These are phyloP conservation scores for Drosophila niveifrons DNA, from an alignment of 2,888 invertebrate species.

Conservation along the genomic window DNA sequence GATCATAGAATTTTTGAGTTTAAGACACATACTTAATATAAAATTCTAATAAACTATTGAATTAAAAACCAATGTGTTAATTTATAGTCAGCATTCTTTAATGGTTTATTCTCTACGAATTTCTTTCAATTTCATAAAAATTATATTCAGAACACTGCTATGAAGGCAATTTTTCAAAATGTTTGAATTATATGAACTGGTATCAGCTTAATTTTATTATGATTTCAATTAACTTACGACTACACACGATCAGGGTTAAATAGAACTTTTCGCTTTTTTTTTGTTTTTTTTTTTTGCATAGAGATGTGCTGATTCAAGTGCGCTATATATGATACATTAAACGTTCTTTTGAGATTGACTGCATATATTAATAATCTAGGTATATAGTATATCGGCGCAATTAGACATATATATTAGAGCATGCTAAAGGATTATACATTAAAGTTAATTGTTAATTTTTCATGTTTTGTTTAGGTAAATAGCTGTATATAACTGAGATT, in stretches of 20 bases:
- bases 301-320: slow-evolving; percentile 30
- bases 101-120: slow-evolving; percentile 28
- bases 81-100: slow-evolving; percentile 24
- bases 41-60: neutral
- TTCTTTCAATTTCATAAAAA: slow-evolving; percentile 23
- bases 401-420: slow-evolving; percentile 13
- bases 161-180: slow-evolving; percentile 33
- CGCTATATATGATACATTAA: slow-evolving; percentile 49
- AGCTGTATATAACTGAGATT: slow-evolving; percentile 16
- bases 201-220: slow-evolving; percentile 76
- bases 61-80: neutral
- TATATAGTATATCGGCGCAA: slow-evolving; percentile 20
- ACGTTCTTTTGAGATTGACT: slow-evolving; percentile 58
- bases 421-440: slow-evolving; percentile 18
- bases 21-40: neutral
- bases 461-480: slow-evolving; percentile 7
- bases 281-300: slow-evolving; percentile 31
- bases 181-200: slow-evolving; percentile 55
- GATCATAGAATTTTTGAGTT: neutral
- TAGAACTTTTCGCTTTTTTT: slow-evolving; percentile 43
- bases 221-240: slow-evolving; percentile 75
- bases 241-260: slow-evolving; percentile 67
- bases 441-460: slow-evolving; percentile 6
- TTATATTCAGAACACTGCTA: slow-evolving; percentile 39
- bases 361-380: slow-evolving; percentile 33